These are phyloP conservation scores for Ligdia adustata DNA, from an alignment of 2,888 invertebrate species.

Conservation along the genomic window DNA sequence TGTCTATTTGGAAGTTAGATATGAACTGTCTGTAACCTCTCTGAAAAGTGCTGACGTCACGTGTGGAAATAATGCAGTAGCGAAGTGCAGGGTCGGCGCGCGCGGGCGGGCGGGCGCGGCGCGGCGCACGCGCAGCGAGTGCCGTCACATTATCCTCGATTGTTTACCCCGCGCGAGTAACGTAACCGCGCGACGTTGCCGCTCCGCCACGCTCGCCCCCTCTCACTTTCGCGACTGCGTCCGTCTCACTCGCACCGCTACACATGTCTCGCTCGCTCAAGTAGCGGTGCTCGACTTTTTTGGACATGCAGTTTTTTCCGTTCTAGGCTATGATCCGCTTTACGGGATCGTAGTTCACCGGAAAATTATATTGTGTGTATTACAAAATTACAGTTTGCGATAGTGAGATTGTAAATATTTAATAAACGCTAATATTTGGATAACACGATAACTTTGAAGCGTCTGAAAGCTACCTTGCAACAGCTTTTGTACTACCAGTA, in stretches of 20 bases:
- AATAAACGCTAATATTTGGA: too few relatives aligned
- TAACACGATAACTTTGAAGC: too few relatives aligned
- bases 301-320: constrained; percentile 77
- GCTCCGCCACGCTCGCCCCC: constrained; percentile 69
- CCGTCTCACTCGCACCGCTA: constrained; percentile 50
- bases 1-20: background rate
- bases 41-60: constrained; percentile 67
- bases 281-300: constrained; percentile 83
- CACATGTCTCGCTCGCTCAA: constrained; percentile 59
- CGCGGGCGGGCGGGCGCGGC: constrained; percentile 59
- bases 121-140: constrained; percentile 69
- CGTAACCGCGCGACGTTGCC: constrained; percentile 78
- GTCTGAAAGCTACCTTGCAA: too few relatives aligned
- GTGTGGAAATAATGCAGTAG: constrained; percentile 71
- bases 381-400: background rate
- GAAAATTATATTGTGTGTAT: constrained; percentile 12
- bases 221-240: constrained; percentile 78
- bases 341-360: constrained; percentile 49
- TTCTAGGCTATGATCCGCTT: constrained; percentile 69
- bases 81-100: constrained; percentile 65
- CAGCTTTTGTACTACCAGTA: too few relatives aligned
- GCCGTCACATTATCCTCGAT: constrained; percentile 70
- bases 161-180: constrained; percentile 80
- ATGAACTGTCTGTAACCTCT: too few relatives aligned
- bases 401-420: too few relatives aligned